These are phyloP conservation scores for Eubucco bourcierii DNA, from an alignment of 2,113 vertebrate species.

Conservation along the genomic window DNA sequence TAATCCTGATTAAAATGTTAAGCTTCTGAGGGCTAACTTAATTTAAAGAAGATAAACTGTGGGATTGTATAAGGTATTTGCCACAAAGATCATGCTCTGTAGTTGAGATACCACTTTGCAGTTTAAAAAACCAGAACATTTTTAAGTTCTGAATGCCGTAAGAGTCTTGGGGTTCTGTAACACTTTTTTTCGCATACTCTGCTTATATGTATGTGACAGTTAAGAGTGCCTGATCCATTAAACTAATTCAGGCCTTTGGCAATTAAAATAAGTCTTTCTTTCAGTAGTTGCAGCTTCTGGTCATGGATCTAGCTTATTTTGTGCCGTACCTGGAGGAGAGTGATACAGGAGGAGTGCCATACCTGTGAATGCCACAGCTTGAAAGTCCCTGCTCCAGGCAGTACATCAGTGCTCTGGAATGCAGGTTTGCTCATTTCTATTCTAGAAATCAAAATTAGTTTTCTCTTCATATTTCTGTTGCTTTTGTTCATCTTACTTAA, in stretches of 20 bases:
- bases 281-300: background rate
- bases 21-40: slow-evolving; percentile 47
- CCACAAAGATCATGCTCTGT: background rate
- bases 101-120: background rate
- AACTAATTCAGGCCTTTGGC: background rate
- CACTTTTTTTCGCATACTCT: background rate
- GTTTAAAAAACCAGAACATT: slow-evolving; percentile 14
- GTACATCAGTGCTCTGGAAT: background rate
- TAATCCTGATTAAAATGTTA: slow-evolving; percentile 60
- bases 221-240: background rate
- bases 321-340: background rate
- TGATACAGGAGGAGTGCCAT: no score
- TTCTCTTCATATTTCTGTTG: background rate
- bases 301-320: background rate
- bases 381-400: background rate
- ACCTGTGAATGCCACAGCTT: background rate
- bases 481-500: background rate
- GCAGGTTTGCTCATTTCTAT: background rate
- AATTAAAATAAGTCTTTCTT: background rate
- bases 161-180: background rate
- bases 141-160: background rate
- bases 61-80: slow-evolving; percentile 8
- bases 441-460: background rate
- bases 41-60: slow-evolving; percentile 66
- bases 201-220: background rate